These are phyloP conservation scores for Marmota monax DNA, from an alignment of 2,113 vertebrate species.

Conservation along the genomic window DNA sequence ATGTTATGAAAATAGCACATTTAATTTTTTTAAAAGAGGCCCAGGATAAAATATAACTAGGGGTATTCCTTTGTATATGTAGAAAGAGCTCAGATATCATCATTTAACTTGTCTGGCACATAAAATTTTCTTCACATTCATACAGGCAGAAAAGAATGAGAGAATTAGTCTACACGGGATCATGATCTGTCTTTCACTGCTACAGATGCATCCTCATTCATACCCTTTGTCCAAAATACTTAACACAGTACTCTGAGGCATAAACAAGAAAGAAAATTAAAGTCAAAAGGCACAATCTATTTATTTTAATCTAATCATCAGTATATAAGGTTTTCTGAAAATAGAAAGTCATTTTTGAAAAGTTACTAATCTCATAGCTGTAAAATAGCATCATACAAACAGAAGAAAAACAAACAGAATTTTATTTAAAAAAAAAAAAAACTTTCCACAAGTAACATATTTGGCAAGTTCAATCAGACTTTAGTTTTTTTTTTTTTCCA, in stretches of 20 bases:
- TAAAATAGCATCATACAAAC: constrained; percentile 12
- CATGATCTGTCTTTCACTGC: neutral
- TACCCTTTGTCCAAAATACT: neutral
- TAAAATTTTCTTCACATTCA: neutral
- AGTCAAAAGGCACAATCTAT: neutral
- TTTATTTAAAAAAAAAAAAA: neutral
- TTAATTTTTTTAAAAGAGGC: constrained; percentile 1
- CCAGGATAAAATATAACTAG: neutral
- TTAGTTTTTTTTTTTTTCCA: neutral
- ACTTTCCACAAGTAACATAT: constrained; percentile 8
- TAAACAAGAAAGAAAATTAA: neutral
- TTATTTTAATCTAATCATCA: neutral
- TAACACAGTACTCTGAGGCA: neutral
- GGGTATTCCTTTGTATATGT: neutral
- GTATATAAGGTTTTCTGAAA: neutral
- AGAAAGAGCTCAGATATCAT: neutral
- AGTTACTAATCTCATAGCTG: neutral
- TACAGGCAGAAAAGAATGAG: neutral
- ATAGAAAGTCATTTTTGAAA: neutral
- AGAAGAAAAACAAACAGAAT: constrained; percentile 23
- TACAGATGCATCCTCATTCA: neutral
- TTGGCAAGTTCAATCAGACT: neutral
- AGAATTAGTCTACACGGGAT: neutral
- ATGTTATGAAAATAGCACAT: neutral
- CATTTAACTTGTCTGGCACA: neutral